A percentile compares a stretch with the other conserved stretches of the same genome.
Conservation (phyloP, 2,888 invertebrate genomes). For the Drosophila fulvimacula region DNA sequence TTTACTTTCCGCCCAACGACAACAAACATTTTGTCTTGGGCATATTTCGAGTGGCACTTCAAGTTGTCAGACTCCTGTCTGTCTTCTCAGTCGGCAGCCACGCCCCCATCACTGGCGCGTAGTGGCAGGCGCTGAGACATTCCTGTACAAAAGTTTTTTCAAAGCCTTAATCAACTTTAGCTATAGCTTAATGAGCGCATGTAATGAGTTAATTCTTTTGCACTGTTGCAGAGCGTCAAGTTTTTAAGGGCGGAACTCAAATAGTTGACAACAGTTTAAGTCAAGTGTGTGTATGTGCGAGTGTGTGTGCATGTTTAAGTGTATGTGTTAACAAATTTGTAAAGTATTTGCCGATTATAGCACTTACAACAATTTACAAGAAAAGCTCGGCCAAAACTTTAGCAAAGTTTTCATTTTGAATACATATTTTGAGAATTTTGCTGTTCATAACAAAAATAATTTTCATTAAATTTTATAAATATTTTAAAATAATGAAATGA, state of each 20-base stretch:
- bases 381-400: neutral
- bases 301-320: neutral
- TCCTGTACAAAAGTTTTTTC: constrained; percentile 60
- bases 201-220: constrained; percentile 73
- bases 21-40: constrained; percentile 66
- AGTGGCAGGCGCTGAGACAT: constrained; percentile 22
- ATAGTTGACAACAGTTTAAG: constrained; percentile 39
- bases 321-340: neutral
- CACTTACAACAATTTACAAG: neutral
- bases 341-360: constrained; percentile 9
- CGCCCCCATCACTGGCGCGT: no score
- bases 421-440: neutral
- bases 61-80: constrained; percentile 50
- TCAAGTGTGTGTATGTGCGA: neutral
- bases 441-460: neutral
- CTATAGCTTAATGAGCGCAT: constrained; percentile 68
- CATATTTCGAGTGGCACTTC: constrained; percentile 62
- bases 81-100: neutral
- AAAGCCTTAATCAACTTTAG: constrained; percentile 76
- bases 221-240: constrained; percentile 20
- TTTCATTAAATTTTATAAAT: neutral
- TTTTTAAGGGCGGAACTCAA: constrained; percentile 12
- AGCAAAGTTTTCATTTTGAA: neutral
- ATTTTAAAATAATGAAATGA: neutral
- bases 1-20: constrained; percentile 49